phyloP scores from a whole-genome alignment of 2,113 vertebrate genomes.

The Myotis lucifugus region DNA sequence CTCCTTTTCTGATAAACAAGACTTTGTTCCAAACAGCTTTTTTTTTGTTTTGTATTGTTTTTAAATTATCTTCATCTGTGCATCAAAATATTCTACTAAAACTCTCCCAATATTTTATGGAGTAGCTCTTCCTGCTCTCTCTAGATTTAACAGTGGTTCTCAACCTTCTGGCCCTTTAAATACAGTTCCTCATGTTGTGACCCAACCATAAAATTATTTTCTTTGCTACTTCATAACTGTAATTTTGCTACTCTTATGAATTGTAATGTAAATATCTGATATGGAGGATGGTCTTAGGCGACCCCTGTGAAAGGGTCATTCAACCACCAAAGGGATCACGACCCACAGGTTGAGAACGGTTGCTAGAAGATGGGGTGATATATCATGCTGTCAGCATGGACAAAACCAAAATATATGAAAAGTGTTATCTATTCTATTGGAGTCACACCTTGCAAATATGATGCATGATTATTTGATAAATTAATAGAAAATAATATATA shows the following conservation, averaged over 20 bases:
- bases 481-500: background rate
- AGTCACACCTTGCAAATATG: background rate
- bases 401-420: background rate
- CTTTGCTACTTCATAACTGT: no score
- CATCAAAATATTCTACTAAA: background rate
- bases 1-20: background rate
- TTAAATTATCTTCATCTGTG: background rate
- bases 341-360: no score
- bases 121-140: background rate
- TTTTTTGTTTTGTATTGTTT: background rate
- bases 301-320: no score
- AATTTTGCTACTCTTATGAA: no score
- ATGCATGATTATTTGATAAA: background rate
- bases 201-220: no score
- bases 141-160: no score
- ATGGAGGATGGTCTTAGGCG: no score
- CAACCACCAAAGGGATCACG: no score
- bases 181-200: no score
- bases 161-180: no score
- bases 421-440: background rate
- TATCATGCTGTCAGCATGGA: background rate
- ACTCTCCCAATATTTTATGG: background rate
- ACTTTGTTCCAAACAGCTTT: background rate
- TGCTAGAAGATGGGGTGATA: background rate
- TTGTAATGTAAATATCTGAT: no score